phyloP scores from a whole-genome alignment of 1,140 invertebrate genomes.

The Spodoptera frugiperda region DNA sequence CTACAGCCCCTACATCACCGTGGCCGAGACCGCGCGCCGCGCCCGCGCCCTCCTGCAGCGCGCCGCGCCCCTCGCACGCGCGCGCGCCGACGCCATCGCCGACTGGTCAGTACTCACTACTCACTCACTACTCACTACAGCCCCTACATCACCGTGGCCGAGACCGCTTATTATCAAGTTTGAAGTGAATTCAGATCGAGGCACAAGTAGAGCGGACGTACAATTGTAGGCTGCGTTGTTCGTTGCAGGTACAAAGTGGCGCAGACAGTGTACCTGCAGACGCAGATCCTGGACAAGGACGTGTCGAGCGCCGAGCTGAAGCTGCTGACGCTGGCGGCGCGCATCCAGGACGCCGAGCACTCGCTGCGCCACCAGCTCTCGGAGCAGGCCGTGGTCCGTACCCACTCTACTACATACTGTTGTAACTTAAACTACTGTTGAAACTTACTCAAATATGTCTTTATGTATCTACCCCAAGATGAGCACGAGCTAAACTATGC shows the following conservation, averaged over 20 bases:
- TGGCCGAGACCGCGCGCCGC: constrained; percentile 90
- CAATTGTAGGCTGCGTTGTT: neutral
- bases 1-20: constrained; percentile 87
- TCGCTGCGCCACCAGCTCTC: constrained; percentile 47
- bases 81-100: constrained; percentile 90
- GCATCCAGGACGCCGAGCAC: constrained; percentile 77
- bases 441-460: too few relatives aligned
- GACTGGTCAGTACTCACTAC: constrained; percentile 87
- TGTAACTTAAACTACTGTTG: too few relatives aligned
- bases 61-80: constrained; percentile 89
- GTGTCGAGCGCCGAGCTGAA: constrained; percentile 81
- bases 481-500: too few relatives aligned
- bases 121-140: neutral
- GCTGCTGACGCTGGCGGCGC: constrained; percentile 75
- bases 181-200: too few relatives aligned
- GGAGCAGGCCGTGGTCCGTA: constrained; percentile 49
- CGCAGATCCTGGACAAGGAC: constrained; percentile 92
- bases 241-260: constrained; percentile 90
- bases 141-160: constrained; percentile 89
- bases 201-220: too few relatives aligned
- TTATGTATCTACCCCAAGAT: too few relatives aligned
- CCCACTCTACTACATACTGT: neutral
- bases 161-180: constrained; percentile 87
- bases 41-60: constrained; percentile 89
- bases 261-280: constrained; percentile 91